Evolutionary conservation across 2,888 invertebrate species (phyloP).

Genomic region (Nephrotoma guestfalica): DNA sequence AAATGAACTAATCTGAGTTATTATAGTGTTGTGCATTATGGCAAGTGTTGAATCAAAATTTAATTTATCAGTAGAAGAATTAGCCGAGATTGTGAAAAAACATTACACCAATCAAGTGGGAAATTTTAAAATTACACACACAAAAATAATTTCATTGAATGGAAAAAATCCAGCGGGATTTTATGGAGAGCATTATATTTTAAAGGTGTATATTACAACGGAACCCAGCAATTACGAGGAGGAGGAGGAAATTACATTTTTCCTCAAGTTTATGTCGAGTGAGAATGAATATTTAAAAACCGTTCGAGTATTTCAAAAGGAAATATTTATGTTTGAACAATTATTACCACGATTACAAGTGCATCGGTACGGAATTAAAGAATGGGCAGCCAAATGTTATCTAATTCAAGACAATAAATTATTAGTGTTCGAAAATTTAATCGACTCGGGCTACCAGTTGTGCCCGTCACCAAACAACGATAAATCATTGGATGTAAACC

Average conservation of each 20-base stretch:
- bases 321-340: slow-evolving; percentile 32
- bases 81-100: background rate
- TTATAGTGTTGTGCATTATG: background rate
- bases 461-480: slow-evolving; percentile 16
- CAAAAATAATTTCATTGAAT: background rate
- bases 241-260: background rate
- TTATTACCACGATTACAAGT: slow-evolving; percentile 29
- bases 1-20: background rate
- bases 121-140: background rate
- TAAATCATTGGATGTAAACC: slow-evolving; percentile 20
- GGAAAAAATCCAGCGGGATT: background rate
- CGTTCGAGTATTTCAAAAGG: slow-evolving; percentile 36
- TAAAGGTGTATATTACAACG: background rate
- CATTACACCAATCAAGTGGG: background rate
- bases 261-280: background rate
- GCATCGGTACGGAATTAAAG: slow-evolving; percentile 15
- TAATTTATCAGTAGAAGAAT: slow-evolving; percentile 2
- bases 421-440: slow-evolving; percentile 31
- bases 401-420: slow-evolving; percentile 19
- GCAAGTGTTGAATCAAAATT: background rate
- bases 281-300: slow-evolving; percentile 29
- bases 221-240: background rate
- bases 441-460: slow-evolving; percentile 19
- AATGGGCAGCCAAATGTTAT: slow-evolving; percentile 25
- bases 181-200: background rate